Base-by-base conservation (phyloP, 2,113 vertebrate genomes). In the Sciurus niger region DNA sequence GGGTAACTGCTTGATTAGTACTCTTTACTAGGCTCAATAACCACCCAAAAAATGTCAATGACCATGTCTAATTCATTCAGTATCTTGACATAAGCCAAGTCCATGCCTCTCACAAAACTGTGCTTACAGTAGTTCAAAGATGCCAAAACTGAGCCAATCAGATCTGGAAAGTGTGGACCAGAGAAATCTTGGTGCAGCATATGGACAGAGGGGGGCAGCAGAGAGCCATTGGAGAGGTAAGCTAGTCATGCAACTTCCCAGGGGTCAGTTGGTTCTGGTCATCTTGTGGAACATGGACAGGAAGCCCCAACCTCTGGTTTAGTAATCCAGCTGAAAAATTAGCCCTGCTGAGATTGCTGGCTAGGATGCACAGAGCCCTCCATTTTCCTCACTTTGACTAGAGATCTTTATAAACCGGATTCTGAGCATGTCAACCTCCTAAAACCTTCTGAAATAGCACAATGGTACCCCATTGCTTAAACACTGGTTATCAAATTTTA, bases 171-270 rank as follows among this genome's bases (percentile, higher is more conserved):
- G 17, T 11, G 7, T 8, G 2, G 34, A 14, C 16, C 24, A 60
- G 68, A 32, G 28, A 78, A 63, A 73, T 40, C 37, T 46, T 60
- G 34, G 11, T 92, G 63, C 68, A 34, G 58, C 9, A 65, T 65
- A 8, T 91, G 85, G 51, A 88, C 95, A 92, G 94, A 94, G 14
- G 90, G 82, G 85, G 91, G 95, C 94, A 98, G 94, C 96, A 97
- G 89, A 97, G 94, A 95, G 91, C 91, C 74, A 24, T 68, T 91
- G 51, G n/a, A 80, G 79, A 68, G 9, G 7, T 18, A 34, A 22
- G 37, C 46, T 86, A 46, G 25, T 25, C 6, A 5, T 24, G n/a
- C 34, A 46, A 70, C 34, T 60, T 89, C 46, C 8, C 4, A 24
- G 20, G 16, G 46, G 43, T 60, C 86, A 22, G 30, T 6, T 34